These are phyloP conservation scores for Acleris emargana DNA, from an alignment of 2,888 invertebrate genomes.

Conservation along the genomic window DNA sequence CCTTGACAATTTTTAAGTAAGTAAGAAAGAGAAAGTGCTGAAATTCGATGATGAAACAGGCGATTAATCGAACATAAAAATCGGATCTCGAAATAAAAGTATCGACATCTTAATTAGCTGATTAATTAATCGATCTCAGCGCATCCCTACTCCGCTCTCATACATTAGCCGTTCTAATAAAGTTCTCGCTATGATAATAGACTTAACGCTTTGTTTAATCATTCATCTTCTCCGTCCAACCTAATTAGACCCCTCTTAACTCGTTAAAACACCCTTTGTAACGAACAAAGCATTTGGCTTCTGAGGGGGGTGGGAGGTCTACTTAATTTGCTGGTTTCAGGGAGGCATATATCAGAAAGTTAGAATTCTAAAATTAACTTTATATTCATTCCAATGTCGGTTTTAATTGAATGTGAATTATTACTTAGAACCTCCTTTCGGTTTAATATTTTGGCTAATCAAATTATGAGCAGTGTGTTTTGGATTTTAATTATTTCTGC, in stretches of 20 bases:
- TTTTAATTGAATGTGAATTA: constrained; percentile 71
- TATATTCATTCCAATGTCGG: constrained; percentile 65
- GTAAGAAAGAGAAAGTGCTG: too few species aligned
- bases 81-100: background rate
- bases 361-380: constrained; percentile 70
- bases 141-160: constrained; percentile 51
- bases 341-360: constrained; percentile 74
- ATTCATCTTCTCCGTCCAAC: constrained; percentile 73
- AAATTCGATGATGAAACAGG: too few species aligned
- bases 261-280: constrained; percentile 57
- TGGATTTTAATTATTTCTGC: constrained; percentile 29
- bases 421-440: constrained; percentile 50
- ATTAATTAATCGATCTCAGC: constrained; percentile 9
- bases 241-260: constrained; percentile 60
- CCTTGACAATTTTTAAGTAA: too few species aligned
- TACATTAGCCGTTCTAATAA: constrained; percentile 78
- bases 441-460: constrained; percentile 27
- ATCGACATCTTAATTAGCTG: constrained; percentile 3
- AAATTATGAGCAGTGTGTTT: constrained; percentile 16
- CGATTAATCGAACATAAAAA: background rate
- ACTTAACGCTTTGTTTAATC: constrained; percentile 81
- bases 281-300: constrained; percentile 50
- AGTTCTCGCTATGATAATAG: constrained; percentile 80
- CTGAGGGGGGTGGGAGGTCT: constrained; percentile 47
- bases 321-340: constrained; percentile 50